Percentiles rank a stretch among this genome's conserved stretches.
Conservation (phyloP, 2,797 vertebrate species). For the Oryzias dopingdopingensis region DNA sequence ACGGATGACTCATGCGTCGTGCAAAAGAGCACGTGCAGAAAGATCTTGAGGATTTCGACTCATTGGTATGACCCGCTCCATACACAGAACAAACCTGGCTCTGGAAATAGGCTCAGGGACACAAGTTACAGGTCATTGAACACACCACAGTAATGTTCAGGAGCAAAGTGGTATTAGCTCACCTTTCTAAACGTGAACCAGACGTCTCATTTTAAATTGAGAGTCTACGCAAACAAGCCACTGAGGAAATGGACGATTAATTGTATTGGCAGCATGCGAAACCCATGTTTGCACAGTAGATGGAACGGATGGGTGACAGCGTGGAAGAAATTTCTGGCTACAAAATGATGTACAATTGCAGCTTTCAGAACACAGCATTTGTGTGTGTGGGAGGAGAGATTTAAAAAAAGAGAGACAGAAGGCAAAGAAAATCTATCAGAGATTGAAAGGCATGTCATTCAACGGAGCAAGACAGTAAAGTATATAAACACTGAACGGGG, state of each 20-base stretch:
- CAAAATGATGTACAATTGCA: constrained; percentile 30
- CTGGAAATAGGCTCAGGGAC: constrained; percentile 39
- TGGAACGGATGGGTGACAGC: constrained; percentile 28
- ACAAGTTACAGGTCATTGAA: constrained; percentile 52
- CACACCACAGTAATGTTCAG: constrained; percentile 32
- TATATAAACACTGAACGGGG: constrained; percentile 33
- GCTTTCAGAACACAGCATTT: constrained; percentile 35
- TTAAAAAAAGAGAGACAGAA: constrained; percentile 22
- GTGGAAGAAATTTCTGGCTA: constrained; percentile 33
- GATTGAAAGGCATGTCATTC: constrained; percentile 53
- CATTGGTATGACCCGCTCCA: constrained; percentile 47
- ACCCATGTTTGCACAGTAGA: constrained; percentile 34
- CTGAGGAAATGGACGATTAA: constrained; percentile 46
- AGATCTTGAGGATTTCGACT: constrained; percentile 34
- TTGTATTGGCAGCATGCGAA: constrained; percentile 34
- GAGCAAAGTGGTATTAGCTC: constrained; percentile 48
- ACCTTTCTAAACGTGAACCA: constrained; percentile 48
- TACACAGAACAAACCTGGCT: constrained; percentile 58
- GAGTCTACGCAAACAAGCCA: constrained; percentile 52
- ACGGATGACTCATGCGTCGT: constrained; percentile 52
- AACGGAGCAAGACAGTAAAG: constrained; percentile 34
- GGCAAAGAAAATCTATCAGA: constrained; percentile 50
- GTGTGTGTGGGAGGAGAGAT: constrained; percentile 25
- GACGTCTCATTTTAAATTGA: constrained; percentile 32
- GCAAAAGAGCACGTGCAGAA: constrained; percentile 43